Base-by-base conservation (phyloP, 37 sponge, comb jelly and placozoan genomes). In the Ianthella basta region DNA sequence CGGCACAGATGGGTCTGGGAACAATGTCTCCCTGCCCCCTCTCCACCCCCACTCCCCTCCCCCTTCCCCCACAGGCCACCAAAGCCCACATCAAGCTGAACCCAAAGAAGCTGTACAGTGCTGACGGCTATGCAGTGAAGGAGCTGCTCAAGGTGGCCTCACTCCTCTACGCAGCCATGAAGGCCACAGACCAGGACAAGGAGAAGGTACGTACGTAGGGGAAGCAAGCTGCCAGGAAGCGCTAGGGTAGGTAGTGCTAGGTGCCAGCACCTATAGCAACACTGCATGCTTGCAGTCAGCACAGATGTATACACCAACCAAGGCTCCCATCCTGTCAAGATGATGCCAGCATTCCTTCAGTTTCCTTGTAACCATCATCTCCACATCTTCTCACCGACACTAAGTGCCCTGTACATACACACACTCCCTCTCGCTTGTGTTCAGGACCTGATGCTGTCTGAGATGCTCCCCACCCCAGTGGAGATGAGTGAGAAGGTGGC, bases 121-220 rank as follows among this genome's bases (percentile, higher is more conserved):
- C 99, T 8, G 99, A 98, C 79, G 99, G 99, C 10, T 95, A 98
- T 85, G 95, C 95, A 53, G 99, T 98, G n/a, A 94, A 98, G 84
- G 99, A 98, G 70, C 87, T 98, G 55, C 74, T 98, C 60, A 98
- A 98, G 72, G 83, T 98, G 5, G 84, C 95, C 21, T 84, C 94
- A 4, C 61, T 96, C 38, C 92, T 98, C 4, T 95, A 96, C 84
- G 72, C 88, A 54, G 99, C 99, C 13, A 92, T 98, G 91, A 72
- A 67, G 16, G 72, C 94, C 23, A 84, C 87, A 53, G 61, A 83
- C 23, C 41, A 38, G 8, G 66, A 77, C 0, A 60, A 59, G 75
- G 84, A 84, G n/a, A 87, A n/a, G 25, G 60, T 36, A 14, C 15
- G 29, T 37, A 25, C 15, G 29, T 37, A 25, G 77, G 24, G 64